Evolutionary conservation across 2,797 vertebrate genomes (phyloP).

Genomic region (Holocentrus rufus): DNA sequence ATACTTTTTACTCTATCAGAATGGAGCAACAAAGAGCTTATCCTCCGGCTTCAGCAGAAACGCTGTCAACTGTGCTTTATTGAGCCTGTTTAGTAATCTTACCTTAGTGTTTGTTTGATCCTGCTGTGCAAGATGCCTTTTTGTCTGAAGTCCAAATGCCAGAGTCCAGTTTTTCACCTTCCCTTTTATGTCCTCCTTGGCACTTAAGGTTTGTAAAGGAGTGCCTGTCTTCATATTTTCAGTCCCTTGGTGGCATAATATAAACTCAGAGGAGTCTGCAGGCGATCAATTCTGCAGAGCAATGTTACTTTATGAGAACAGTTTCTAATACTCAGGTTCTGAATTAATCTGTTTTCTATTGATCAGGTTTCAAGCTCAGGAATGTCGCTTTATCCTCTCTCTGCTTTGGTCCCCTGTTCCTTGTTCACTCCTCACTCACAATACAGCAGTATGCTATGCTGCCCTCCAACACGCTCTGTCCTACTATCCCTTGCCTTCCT

Average conservation of each 20-base stretch:
- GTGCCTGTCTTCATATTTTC: conserved; percentile 50
- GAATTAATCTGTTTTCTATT: conserved; percentile 64
- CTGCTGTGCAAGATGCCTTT: conserved; percentile 42
- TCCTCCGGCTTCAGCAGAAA: conserved; percentile 7
- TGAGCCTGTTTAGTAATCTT: conserved; percentile 42
- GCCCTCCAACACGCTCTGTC: conserved; percentile 68
- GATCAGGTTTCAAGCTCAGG: conserved; percentile 63
- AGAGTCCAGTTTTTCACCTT: conserved; percentile 38
- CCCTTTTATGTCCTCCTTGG: conserved; percentile 33
- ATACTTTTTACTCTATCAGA: conserved; percentile 27
- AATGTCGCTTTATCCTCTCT: conserved; percentile 58
- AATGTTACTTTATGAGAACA: conserved; percentile 39
- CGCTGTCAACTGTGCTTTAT: conserved; percentile 3
- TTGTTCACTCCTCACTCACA: conserved; percentile 70
- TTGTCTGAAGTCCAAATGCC: conserved; percentile 46
- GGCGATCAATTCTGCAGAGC: conserved; percentile 48
- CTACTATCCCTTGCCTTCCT: conserved; percentile 64
- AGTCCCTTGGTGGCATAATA: conserved; percentile 44
- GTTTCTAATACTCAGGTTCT: conserved; percentile 36
- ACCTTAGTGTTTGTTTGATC: conserved; percentile 64
- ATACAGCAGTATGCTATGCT: conserved; percentile 74
- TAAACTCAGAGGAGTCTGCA: conserved; percentile 58
- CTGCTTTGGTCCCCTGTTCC: conserved; percentile 67
- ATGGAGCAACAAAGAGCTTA: conserved; percentile 12
- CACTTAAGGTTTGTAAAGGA: conserved; percentile 39